Conservation (phyloP, 2,113 vertebrate species). For the Arothron firmamentum region DNA sequence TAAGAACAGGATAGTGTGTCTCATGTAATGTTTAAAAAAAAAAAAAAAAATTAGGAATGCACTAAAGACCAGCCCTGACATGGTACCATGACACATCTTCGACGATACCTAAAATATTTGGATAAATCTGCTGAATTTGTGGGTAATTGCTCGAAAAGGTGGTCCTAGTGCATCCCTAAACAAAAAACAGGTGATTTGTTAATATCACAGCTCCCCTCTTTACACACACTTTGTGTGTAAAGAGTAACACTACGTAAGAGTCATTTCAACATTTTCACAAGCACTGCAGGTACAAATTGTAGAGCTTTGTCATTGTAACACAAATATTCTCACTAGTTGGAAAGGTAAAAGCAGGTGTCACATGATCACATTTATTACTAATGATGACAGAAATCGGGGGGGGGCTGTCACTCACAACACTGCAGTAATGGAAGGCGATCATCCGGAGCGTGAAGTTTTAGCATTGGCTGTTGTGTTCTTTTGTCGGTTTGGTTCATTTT, state of each 20-base stretch:
- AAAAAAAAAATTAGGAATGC: constrained; percentile 33
- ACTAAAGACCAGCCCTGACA: constrained; percentile 23
- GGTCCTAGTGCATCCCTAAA: constrained; percentile 24
- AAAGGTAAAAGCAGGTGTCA: not conserved
- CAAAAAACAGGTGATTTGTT: constrained; percentile 9
- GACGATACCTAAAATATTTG: not conserved
- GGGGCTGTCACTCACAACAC: constrained; percentile 44
- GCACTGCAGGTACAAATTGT: not conserved
- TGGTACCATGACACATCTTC: not conserved
- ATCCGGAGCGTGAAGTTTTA: constrained; percentile 15
- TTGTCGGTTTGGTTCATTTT: constrained; percentile 40
- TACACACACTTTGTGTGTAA: constrained; percentile 23
- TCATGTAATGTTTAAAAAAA: constrained; percentile 53
- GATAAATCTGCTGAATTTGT: not conserved
- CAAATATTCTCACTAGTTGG: not conserved
- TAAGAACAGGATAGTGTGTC: constrained; percentile 52
- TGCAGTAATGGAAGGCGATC: constrained; percentile 18
- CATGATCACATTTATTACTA: constrained; percentile 14
- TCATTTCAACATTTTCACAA: not conserved
- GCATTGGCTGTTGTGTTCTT: constrained; percentile 17
- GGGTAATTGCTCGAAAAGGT: not conserved
- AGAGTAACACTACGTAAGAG: constrained; percentile 10
- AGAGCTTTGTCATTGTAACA: not conserved
- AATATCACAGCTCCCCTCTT: constrained; percentile 38
- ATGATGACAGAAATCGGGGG: constrained; percentile 1